These are phyloP conservation scores for Sinocyclocheilus rhinocerous DNA, from an alignment of 2,113 vertebrate genomes.

Conservation along the genomic window DNA sequence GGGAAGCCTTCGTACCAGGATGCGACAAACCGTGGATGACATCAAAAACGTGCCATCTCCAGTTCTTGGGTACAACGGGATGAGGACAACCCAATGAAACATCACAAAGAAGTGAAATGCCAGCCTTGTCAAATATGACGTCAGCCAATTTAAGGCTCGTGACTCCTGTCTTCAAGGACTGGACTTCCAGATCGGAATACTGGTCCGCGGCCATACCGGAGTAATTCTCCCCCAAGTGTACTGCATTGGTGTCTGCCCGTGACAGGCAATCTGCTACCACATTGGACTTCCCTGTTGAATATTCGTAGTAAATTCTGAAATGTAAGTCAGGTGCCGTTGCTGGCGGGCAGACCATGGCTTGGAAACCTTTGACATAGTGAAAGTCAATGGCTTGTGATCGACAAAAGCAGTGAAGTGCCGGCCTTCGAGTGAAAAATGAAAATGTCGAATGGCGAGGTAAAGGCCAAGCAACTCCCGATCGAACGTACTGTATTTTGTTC, in stretches of 20 bases:
- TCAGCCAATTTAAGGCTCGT: neutral
- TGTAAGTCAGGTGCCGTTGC: neutral
- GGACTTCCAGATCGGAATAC: neutral
- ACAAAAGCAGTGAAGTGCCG: neutral
- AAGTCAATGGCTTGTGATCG: neutral
- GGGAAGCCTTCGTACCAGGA: neutral
- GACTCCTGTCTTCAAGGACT: neutral
- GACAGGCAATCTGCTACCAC: neutral
- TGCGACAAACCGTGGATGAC: neutral
- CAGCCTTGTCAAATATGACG: neutral
- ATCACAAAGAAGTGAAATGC: no score
- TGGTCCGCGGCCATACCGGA: neutral
- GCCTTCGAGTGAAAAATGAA: neutral
- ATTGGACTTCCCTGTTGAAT: neutral
- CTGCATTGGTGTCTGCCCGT: neutral
- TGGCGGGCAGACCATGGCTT: neutral
- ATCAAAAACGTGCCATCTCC: neutral
- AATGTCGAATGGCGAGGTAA: neutral
- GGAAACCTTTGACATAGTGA: neutral
- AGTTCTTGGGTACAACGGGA: neutral
- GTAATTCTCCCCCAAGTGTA: neutral
- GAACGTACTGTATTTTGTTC: neutral
- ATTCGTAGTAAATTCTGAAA: neutral
- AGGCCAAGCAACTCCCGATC: neutral
- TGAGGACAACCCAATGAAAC: no score